phyloP scores from a whole-genome alignment of 2,113 vertebrate species.

The Capra hircus region DNA sequence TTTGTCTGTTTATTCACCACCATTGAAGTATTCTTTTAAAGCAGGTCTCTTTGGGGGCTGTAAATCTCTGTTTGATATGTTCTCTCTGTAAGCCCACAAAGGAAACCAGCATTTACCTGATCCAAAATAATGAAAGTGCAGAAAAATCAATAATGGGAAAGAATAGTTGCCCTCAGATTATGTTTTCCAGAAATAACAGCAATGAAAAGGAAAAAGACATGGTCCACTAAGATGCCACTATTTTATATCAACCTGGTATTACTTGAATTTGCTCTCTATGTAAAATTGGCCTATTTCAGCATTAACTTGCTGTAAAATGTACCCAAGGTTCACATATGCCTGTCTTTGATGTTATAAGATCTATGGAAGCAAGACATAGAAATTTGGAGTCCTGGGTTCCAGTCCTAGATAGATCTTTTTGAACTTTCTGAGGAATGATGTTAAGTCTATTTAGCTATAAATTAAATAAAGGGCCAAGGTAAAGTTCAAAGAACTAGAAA shows the following conservation, averaged over 20 bases:
- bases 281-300: background rate
- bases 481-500: background rate
- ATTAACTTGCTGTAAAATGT: background rate
- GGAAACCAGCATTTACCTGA: slow-evolving; percentile 58
- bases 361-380: background rate
- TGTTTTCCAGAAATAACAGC: slow-evolving; percentile 39
- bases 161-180: background rate
- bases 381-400: background rate
- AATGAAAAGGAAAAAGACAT: background rate
- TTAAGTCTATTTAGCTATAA: background rate
- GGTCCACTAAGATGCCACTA: background rate
- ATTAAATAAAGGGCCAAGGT: background rate
- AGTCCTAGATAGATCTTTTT: background rate
- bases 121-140: slow-evolving; percentile 51
- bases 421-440: background rate
- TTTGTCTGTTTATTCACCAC: slow-evolving; percentile 34
- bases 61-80: slow-evolving; percentile 56
- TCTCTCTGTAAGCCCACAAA: slow-evolving; percentile 39
- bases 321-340: background rate
- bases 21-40: slow-evolving; percentile 25
- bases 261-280: slow-evolving; percentile 22
- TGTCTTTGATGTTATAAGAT: background rate
- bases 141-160: slow-evolving; percentile 57
- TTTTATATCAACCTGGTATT: background rate
- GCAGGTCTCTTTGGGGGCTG: background rate